These are phyloP conservation scores for Aphodius granarius DNA, from an alignment of 2,888 invertebrate species.

Conservation along the genomic window DNA sequence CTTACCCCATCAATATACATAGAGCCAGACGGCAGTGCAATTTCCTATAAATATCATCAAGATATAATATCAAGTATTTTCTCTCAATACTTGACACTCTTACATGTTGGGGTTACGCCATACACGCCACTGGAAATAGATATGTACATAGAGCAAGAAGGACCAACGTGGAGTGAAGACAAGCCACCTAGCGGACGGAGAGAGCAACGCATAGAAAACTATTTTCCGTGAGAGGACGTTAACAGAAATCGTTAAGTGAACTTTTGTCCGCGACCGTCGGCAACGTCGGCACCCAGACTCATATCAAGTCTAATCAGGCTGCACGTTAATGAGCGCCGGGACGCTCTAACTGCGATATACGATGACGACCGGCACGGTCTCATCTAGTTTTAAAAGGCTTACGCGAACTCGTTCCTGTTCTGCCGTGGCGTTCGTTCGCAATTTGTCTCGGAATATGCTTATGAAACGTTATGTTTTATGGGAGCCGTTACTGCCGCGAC, in stretches of 20 bases:
- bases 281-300: conserved; percentile 20
- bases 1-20: too few species aligned
- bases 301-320: conserved; percentile 39
- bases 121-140: neutral
- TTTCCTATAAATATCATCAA: too few species aligned
- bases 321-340: conserved; percentile 42
- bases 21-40: too few species aligned
- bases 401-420: conserved; percentile 37
- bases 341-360: conserved; percentile 37
- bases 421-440: conserved; percentile 19
- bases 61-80: too few species aligned
- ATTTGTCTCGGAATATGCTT: conserved; percentile 42
- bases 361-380: conserved; percentile 34
- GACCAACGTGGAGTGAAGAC: neutral
- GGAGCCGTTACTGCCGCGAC: conserved; percentile 7
- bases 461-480: conserved; percentile 45
- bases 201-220: conserved; percentile 22
- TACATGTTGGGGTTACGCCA: too few species aligned
- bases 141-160: neutral
- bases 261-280: conserved; percentile 30
- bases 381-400: conserved; percentile 37
- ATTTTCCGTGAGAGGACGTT: conserved; percentile 30
- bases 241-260: conserved; percentile 38
- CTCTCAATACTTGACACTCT: too few species aligned
- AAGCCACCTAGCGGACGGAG: neutral